Conservation (phyloP, 2,888 invertebrate genomes). For the Chaetogeoica ovagalla region DNA sequence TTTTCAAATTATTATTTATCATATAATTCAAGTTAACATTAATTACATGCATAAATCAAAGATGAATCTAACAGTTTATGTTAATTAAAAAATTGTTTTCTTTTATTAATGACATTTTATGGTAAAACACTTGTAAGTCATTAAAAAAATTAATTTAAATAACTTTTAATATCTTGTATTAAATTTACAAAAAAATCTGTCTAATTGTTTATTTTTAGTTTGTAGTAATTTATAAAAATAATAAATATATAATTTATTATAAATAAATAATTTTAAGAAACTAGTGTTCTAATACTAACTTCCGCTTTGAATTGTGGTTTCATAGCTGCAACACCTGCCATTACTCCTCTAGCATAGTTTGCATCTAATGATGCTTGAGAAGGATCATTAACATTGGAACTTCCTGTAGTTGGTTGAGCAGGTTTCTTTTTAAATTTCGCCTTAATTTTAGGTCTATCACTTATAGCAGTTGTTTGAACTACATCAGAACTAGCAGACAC, state of each 20-base stretch:
- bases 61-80: no score
- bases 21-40: no score
- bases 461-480: slow-evolving; percentile 72
- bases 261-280: neutral
- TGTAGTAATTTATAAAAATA: neutral
- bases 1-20: no score
- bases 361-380: slow-evolving; percentile 41
- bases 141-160: no score
- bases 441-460: slow-evolving; percentile 69
- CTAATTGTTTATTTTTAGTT: neutral
- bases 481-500: slow-evolving; percentile 52
- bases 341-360: slow-evolving; percentile 43
- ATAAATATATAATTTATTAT: neutral
- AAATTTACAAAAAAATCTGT: no score
- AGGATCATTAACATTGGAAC: slow-evolving; percentile 13
- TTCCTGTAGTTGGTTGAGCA: slow-evolving; percentile 7
- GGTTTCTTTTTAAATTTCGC: slow-evolving; percentile 51
- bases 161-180: no score
- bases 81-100: no score
- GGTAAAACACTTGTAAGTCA: no score
- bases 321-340: slow-evolving; percentile 47
- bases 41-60: no score
- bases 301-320: slow-evolving; percentile 49
- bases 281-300: neutral
- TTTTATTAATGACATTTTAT: no score